Conservation (phyloP, 1,140 invertebrate genomes). For the Meloidogyne exigua region DNA sequence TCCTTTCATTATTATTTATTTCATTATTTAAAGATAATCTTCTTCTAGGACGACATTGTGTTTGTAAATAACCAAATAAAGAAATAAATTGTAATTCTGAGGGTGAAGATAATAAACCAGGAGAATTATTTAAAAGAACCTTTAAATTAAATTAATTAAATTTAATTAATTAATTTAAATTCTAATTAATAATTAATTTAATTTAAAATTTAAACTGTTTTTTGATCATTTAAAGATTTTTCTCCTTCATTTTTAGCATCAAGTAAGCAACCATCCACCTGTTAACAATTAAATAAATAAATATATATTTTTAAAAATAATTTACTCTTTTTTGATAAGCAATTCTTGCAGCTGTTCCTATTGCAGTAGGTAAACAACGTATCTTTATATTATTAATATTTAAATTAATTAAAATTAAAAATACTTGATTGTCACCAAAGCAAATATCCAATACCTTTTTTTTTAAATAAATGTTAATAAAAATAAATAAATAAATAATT, state of each 20-base stretch:
- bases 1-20: conserved; percentile 17
- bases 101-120: conserved; percentile 21
- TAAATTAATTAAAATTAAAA: background rate
- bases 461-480: background rate
- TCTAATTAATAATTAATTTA: background rate
- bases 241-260: background rate
- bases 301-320: background rate
- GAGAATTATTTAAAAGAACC: background rate
- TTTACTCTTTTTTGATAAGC: conserved; percentile 35
- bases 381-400: conserved; percentile 7
- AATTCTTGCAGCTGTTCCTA: conserved; percentile 40
- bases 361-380: conserved; percentile 39
- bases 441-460: conserved; percentile 44
- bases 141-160: conserved; percentile 2
- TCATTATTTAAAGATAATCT: conserved; percentile 22
- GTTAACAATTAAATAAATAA: background rate
- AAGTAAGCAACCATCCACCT: background rate
- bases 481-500: too few relatives aligned
- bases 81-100: conserved; percentile 52
- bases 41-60: conserved; percentile 34
- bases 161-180: background rate
- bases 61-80: conserved; percentile 50
- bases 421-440: conserved; percentile 22
- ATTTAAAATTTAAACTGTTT: conserved; percentile 11
- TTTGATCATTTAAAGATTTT: conserved; percentile 4